Evolutionary conservation across 2,797 vertebrate species (phyloP).

Genomic region (Scleropages formosus): DNA sequence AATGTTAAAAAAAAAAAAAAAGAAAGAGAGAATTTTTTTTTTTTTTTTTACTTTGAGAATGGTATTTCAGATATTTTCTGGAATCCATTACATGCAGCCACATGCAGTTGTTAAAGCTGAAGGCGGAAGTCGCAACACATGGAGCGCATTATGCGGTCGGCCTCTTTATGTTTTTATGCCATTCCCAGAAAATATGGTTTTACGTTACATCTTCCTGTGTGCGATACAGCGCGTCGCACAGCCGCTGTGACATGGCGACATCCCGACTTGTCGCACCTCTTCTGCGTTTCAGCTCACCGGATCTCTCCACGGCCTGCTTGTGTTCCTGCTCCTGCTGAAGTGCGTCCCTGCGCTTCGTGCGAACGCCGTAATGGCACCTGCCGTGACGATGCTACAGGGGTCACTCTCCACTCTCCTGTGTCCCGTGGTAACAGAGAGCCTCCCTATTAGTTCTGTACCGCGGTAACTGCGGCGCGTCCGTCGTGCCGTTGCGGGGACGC

Average conservation of each 20-base stretch:
- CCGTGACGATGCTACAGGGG: slow-evolving; percentile 34
- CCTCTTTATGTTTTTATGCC: no score
- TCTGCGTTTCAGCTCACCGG: slow-evolving; percentile 56
- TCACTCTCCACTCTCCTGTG: slow-evolving; percentile 48
- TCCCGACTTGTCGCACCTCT: neutral
- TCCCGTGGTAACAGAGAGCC: slow-evolving; percentile 59
- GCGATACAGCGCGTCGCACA: neutral
- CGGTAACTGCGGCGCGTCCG: neutral
- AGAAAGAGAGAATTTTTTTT: no score
- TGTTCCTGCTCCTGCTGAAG: slow-evolving; percentile 67
- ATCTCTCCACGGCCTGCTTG: slow-evolving; percentile 58
- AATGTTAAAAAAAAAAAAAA: neutral
- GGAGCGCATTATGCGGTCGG: neutral
- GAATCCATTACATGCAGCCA: no score
- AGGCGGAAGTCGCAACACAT: slow-evolving; percentile 2
- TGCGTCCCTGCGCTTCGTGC: slow-evolving; percentile 50
- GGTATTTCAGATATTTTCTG: neutral
- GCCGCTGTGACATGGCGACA: neutral
- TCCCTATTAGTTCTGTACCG: neutral
- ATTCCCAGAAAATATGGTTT: neutral
- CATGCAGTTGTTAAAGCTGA: neutral
- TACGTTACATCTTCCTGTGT: neutral
- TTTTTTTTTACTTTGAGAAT: neutral
- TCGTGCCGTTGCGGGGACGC: no score
- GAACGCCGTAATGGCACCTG: slow-evolving; percentile 39